A percentile compares a stretch with the other conserved stretches of the same genome.
phyloP scores from a whole-genome alignment of 2,113 vertebrate genomes.

The Corythaixoides concolor region DNA sequence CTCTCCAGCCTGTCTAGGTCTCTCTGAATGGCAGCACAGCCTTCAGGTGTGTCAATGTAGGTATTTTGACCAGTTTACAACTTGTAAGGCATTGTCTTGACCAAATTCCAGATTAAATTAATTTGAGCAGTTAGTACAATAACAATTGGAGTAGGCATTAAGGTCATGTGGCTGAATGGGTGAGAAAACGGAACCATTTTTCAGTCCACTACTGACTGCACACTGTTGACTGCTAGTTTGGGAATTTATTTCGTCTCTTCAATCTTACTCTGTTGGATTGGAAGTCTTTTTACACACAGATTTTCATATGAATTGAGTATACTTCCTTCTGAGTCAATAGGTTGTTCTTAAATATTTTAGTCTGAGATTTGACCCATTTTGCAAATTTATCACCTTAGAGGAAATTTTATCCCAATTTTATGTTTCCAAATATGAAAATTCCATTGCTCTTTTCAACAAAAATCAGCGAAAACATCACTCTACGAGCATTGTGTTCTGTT shows the following conservation, averaged over 20 bases:
- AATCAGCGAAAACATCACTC: neutral
- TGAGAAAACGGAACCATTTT: neutral
- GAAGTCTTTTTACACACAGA: neutral
- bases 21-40: too few relatives aligned
- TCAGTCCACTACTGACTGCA: neutral
- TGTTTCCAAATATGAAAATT: neutral
- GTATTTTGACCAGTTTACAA: neutral
- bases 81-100: neutral
- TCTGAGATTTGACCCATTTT: neutral
- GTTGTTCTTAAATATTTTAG: neutral
- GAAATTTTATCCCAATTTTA: neutral
- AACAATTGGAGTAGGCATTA: neutral
- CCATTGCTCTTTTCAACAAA: neutral
- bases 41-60: too few relatives aligned
- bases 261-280: neutral
- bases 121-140: neutral
- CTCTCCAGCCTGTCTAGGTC: too few relatives aligned
- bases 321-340: neutral
- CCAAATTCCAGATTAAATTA: neutral
- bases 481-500: neutral
- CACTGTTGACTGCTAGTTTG: neutral
- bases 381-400: neutral
- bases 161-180: neutral
- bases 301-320: neutral
- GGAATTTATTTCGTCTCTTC: neutral